Base-by-base conservation (phyloP, 2,113 vertebrate species). In the Hyaena hyaena region DNA sequence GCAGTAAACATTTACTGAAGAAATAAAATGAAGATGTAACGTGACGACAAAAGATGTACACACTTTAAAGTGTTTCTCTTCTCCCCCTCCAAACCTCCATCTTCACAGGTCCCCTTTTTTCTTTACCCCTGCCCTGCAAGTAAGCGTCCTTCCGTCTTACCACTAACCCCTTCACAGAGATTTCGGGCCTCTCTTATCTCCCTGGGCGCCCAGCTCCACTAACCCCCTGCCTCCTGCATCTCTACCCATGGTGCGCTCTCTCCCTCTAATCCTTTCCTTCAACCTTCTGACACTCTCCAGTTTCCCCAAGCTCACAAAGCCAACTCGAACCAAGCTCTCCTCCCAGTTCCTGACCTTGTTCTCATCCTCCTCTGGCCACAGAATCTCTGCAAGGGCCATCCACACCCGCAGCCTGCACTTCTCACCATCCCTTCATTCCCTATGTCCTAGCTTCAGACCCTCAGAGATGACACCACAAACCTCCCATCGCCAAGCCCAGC, bases 1-100 rank as follows among this genome's bases (percentile, higher is more conserved):
- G 68, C 12, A 28, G 31, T 17, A 71, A 82, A 86, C 61, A 88
- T 69, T 50, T 90, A 55, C 4, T n/a, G 39, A 88, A 85, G 85
- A 90, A 97, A 80, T 23, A 82, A 94, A 92, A 71, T 16, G 33
- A 79, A 80, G 33, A 88, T 50, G 33, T 10, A 91, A 33, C 68
- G 12, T 3, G 24, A 74, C 39, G 10, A 92, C 48, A 79, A 71
- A 96, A 35, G 73, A 55, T 12, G 55, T 24, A 80, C 12, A 80
- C 15, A 33, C 31, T 66, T 71, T 16, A 71, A 82, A 94, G 65
- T 8, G 39, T 6, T 76, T 69, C 26, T 91, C 33, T 91, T 74
- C 45, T 63, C 55, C 19, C n/a, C 12, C n/a, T 79, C 31, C 53
- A 73, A 81, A 58, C 66, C 21, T 92, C 86, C 80, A 21, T 28